Conservation (phyloP, 2,888 invertebrate species). For the Venustoraphidia nigricollis region DNA sequence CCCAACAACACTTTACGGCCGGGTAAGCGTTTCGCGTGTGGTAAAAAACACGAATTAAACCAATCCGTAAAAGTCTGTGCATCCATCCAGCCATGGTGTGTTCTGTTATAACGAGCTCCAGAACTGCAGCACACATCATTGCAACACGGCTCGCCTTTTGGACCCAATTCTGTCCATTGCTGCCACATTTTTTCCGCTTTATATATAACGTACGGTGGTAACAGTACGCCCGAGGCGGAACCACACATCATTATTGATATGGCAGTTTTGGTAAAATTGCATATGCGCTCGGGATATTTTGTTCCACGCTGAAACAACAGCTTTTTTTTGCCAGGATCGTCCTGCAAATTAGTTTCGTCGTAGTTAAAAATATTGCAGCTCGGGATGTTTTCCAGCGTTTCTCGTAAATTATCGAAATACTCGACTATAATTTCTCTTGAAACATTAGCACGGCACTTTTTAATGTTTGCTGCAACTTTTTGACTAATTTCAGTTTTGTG, state of each 20-base stretch:
- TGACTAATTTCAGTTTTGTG: conserved; percentile 6
- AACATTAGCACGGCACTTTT: conserved; percentile 8
- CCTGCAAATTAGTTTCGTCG: conserved; percentile 10
- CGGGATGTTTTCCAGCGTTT: conserved; percentile 9
- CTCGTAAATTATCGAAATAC: conserved; percentile 12
- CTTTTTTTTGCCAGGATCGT: conserved; percentile 11
- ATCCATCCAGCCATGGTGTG: conserved; percentile 9
- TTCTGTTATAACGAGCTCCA: conserved; percentile 12
- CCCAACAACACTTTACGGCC: conserved; percentile 19
- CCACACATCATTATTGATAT: conserved; percentile 19
- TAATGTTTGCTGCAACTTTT: conserved; percentile 8
- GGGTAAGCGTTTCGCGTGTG: conserved; percentile 12
- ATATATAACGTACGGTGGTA: conserved; percentile 11
- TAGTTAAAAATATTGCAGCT: conserved; percentile 7
- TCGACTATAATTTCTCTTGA: conserved; percentile 10
- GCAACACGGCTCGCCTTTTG: conserved; percentile 14
- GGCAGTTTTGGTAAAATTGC: conserved; percentile 13
- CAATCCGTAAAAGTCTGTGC: conserved; percentile 15
- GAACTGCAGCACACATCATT: conserved; percentile 15
- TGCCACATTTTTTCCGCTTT: no score
- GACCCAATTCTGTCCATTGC: conserved; percentile 19
- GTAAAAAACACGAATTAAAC: conserved; percentile 14
- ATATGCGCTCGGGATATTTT: conserved; percentile 13
- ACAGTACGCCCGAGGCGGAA: conserved; percentile 16
- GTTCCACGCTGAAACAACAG: conserved; percentile 9